Base-by-base conservation (phyloP, 2,888 invertebrate genomes). In the Hypsopygia costalis region DNA sequence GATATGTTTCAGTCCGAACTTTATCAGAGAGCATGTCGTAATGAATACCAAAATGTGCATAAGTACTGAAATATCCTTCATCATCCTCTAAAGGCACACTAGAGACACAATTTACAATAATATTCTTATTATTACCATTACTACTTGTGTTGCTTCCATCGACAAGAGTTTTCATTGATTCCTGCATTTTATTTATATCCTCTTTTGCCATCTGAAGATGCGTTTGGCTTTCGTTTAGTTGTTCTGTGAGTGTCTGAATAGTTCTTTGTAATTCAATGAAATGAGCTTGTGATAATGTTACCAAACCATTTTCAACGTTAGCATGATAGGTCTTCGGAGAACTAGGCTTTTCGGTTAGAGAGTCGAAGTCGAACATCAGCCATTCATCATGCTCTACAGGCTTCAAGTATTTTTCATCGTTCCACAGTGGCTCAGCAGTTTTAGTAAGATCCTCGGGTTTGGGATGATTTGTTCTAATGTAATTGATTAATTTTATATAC, bases 21-120 rank as follows among this genome's bases (percentile, higher is more conserved):
- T 91, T 92, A 69, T 97, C 97, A 91, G 94, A 94, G 27, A 98
- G 89, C 98, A 98, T 98, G 66, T 97, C 97, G 68, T 96, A 94
- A 80, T 98, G 98, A 62, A 98, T 98, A 11, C 94, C 93, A 80
- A 95, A 97, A 81, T 97, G 97, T 36, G 96, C 93, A 66, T 98
- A 98, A 1, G 95, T 94, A 62, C 90, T 93, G 52, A 95, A 95
- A 74, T 95, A 95, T 34, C 92, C 92, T 57, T 92, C 93, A 69
- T 97, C 97, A 56, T 91, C 91, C 57, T 91, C 90, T 35, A 91
- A 64, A 34, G 91, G 90, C 33, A 92, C 80, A 55, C 89, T 80
- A 6, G 77, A 75, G 0, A 81, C 81, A 62, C 82, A 79, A 47
- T 86, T 81, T 0, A 74, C 64, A 11, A 70, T 57, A 10, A 49